Evolutionary conservation across 2,113 vertebrate genomes (phyloP).

Genomic region (Conger conger): DNA sequence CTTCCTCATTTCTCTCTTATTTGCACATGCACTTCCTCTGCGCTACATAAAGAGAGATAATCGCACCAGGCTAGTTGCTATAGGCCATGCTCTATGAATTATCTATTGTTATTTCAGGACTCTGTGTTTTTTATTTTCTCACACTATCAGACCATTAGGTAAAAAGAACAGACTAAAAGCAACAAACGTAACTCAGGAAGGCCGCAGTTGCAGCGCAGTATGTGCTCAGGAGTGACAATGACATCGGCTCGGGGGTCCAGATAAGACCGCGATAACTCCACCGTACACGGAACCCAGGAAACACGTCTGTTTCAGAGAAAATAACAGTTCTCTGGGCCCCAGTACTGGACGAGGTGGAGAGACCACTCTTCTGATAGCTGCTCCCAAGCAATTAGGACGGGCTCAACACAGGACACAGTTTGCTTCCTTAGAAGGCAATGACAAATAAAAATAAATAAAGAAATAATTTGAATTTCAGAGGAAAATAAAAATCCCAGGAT

Average conservation of each 20-base stretch:
- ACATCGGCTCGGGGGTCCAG: not conserved
- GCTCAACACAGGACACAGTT: too few species aligned
- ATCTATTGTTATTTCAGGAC: constrained; percentile 5
- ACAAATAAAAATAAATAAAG: too few species aligned
- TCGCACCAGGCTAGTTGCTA: not conserved
- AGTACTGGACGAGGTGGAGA: not conserved
- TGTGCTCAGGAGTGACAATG: not conserved
- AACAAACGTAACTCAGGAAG: not conserved
- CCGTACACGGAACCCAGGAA: not conserved
- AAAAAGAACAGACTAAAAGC: not conserved
- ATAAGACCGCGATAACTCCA: not conserved
- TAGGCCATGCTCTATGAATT: not conserved
- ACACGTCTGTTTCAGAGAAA: not conserved
- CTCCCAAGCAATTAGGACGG: too few species aligned
- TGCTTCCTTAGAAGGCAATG: too few species aligned
- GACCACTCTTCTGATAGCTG: too few species aligned
- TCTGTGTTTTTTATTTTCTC: not conserved
- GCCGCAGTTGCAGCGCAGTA: not conserved
- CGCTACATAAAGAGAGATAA: not conserved
- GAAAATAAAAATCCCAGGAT: too few species aligned
- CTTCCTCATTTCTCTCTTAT: not conserved
- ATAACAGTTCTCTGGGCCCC: not conserved
- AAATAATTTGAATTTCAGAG: too few species aligned
- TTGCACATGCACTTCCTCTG: not conserved
- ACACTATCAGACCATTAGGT: not conserved